phyloP scores from a whole-genome alignment of 2,113 vertebrate genomes.

The Amphilophus citrinellus region DNA sequence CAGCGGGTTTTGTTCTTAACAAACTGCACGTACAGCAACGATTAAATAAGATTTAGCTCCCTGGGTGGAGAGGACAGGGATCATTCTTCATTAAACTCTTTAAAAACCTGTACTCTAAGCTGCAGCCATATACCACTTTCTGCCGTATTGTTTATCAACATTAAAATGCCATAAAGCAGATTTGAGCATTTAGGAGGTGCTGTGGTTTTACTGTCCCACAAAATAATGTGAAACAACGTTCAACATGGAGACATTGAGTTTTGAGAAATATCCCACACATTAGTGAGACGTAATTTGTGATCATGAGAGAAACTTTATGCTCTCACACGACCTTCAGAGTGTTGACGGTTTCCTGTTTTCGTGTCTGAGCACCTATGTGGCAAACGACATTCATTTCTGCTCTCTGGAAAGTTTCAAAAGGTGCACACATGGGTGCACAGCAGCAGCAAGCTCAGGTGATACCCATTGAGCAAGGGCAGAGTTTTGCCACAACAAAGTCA shows the following conservation, averaged over 20 bases:
- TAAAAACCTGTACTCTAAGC: not conserved
- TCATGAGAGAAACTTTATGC: not conserved
- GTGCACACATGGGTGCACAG: not conserved
- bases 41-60: conserved; percentile 52
- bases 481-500: conserved; percentile 20
- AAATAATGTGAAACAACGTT: not conserved
- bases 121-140: not conserved
- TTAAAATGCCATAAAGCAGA: not conserved
- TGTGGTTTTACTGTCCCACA: not conserved
- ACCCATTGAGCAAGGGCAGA: not conserved
- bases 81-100: conserved; percentile 43
- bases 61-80: conserved; percentile 26
- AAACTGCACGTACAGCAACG: conserved; percentile 47
- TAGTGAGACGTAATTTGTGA: conserved; percentile 11
- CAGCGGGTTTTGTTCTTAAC: conserved; percentile 43
- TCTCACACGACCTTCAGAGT: not conserved
- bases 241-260: not conserved
- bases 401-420: conserved; percentile 40
- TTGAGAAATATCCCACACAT: not conserved
- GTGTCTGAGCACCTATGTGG: conserved; percentile 9
- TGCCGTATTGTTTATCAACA: not conserved
- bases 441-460: not conserved
- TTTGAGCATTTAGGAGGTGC: not conserved
- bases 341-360: conserved; percentile 54
- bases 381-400: conserved; percentile 26